A percentile compares a stretch with the other conserved stretches of the same genome.
These are phyloP conservation scores for Clanis bilineata DNA, from an alignment of 2,888 invertebrate species.

Conservation along the genomic window DNA sequence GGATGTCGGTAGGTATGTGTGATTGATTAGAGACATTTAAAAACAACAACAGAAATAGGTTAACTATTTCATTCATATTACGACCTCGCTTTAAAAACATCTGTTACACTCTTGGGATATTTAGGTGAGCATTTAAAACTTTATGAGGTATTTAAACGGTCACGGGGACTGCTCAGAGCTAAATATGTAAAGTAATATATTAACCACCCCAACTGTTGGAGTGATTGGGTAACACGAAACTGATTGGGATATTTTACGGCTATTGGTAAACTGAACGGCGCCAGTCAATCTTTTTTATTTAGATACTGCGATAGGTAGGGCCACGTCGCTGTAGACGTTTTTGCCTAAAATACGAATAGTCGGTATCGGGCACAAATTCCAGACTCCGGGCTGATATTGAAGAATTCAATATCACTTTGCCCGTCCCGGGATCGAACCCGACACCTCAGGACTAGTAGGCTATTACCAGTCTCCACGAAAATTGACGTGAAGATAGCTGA, in stretches of 20 bases:
- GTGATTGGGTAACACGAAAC: constrained; percentile 33
- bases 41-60: constrained; percentile 26
- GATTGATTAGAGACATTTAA: neutral
- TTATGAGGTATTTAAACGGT: constrained; percentile 50
- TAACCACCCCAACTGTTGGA: constrained; percentile 37
- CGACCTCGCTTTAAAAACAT: constrained; percentile 34
- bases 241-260: constrained; percentile 19
- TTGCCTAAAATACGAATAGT: too few relatives aligned
- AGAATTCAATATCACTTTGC: too few relatives aligned
- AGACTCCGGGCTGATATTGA: too few relatives aligned
- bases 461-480: too few relatives aligned
- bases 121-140: constrained; percentile 40
- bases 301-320: neutral
- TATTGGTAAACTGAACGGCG: neutral
- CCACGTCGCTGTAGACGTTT: too few relatives aligned
- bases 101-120: constrained; percentile 33
- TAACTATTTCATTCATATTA: constrained; percentile 31
- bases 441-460: too few relatives aligned
- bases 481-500: too few relatives aligned
- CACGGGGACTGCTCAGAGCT: constrained; percentile 40
- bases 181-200: constrained; percentile 43
- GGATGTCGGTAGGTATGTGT: neutral
- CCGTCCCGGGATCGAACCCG: too few relatives aligned
- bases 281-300: neutral
- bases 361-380: too few relatives aligned